Evolutionary conservation across 1,140 invertebrate genomes (phyloP).

Genomic region (Eriocheir sinensis): DNA sequence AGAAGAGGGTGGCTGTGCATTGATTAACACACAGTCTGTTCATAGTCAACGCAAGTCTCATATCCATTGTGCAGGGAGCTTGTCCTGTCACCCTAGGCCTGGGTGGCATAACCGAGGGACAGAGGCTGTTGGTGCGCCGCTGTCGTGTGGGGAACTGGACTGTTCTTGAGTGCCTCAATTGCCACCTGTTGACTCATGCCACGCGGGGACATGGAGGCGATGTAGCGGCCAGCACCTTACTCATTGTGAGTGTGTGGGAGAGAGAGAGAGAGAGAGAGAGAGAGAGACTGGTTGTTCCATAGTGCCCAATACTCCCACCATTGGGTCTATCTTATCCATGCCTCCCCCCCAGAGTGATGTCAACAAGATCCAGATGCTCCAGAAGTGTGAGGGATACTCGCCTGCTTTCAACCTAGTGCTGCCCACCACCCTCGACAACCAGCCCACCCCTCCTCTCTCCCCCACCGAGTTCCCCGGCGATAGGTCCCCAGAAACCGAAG

Average conservation of each 20-base stretch:
- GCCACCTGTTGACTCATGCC: slow-evolving; percentile 64
- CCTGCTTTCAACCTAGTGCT: slow-evolving; percentile 69
- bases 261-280: slow-evolving; percentile 1
- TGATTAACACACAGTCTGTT: too few relatives aligned
- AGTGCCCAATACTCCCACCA: too few relatives aligned
- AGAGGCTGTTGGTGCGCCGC: slow-evolving; percentile 60
- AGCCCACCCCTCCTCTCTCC: slow-evolving; percentile 57
- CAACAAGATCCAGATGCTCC: slow-evolving; percentile 69
- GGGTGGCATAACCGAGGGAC: slow-evolving; percentile 68
- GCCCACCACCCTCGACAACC: slow-evolving; percentile 67
- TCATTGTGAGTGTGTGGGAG: slow-evolving; percentile 60
- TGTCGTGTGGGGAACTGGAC: slow-evolving; percentile 57
- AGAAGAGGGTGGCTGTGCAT: not conserved
- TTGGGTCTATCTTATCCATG: too few relatives aligned
- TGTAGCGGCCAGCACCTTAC: slow-evolving; percentile 47
- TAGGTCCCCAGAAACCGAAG: slow-evolving; percentile 58
- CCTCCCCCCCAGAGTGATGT: slow-evolving; percentile 52
- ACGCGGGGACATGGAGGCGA: not conserved
- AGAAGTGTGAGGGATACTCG: slow-evolving; percentile 68
- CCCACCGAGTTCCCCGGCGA: slow-evolving; percentile 61
- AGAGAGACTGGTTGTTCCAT: not conserved
- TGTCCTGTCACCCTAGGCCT: slow-evolving; percentile 59
- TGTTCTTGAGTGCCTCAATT: slow-evolving; percentile 68
- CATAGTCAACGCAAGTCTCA: too few relatives aligned
- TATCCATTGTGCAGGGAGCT: slow-evolving; percentile 54